Evolutionary conservation across 2,797 vertebrate species (phyloP).

Genomic region (Sternotherus odoratus): DNA sequence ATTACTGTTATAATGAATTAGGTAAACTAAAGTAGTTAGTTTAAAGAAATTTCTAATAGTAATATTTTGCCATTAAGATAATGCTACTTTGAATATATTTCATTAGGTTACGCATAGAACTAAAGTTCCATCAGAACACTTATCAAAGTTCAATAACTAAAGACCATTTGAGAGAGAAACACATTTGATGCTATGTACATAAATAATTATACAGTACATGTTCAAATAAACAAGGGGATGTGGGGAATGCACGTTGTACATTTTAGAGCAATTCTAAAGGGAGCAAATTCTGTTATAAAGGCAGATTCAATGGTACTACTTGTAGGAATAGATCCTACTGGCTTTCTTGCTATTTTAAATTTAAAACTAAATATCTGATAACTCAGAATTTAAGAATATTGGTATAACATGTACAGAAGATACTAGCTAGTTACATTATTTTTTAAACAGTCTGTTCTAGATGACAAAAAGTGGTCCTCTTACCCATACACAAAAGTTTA

Average conservation of each 20-base stretch:
- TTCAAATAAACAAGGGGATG: background rate
- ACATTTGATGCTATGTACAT: background rate
- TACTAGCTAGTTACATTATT: background rate
- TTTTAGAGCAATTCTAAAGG: background rate
- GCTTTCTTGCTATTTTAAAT: background rate
- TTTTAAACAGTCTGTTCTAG: background rate
- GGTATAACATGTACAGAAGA: background rate
- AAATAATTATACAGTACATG: background rate
- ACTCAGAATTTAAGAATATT: background rate
- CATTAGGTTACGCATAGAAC: background rate
- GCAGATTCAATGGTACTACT: background rate
- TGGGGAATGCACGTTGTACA: background rate
- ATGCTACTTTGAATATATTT: background rate
- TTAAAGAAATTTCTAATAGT: background rate
- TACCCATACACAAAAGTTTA: background rate
- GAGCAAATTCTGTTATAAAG: background rate
- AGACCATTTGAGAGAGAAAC: background rate
- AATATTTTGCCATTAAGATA: background rate
- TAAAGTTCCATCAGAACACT: background rate
- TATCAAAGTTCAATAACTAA: background rate
- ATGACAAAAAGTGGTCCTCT: slow-evolving; percentile 8
- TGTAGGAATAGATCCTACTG: background rate
- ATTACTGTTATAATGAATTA: background rate
- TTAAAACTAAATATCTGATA: background rate
- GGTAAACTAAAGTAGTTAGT: background rate